Evolutionary conservation across 2,797 vertebrate species (phyloP).

Genomic region (Gadopsis marmoratus): DNA sequence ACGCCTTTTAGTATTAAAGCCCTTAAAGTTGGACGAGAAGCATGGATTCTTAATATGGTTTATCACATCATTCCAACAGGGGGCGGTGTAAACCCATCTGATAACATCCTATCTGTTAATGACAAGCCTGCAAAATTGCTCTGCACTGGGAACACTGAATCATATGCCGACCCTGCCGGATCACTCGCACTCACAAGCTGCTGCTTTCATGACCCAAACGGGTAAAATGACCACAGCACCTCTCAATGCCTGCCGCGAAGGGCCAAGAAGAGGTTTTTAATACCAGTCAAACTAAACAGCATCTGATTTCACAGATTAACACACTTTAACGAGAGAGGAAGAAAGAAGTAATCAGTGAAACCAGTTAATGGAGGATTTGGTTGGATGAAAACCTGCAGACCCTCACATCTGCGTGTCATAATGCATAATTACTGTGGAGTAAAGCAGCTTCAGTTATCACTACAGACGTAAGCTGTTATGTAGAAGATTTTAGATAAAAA

Average conservation of each 20-base stretch:
- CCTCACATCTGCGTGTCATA: neutral
- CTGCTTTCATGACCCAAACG: conserved; percentile 29
- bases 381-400: neutral
- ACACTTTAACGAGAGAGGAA: conserved; percentile 20
- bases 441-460: neutral
- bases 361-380: neutral
- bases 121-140: conserved; percentile 7
- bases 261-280: conserved; percentile 23
- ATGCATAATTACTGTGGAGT: neutral
- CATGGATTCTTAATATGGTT: neutral
- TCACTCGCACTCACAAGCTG: conserved; percentile 40
- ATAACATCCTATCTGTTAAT: neutral
- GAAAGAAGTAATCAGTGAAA: neutral
- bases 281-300: conserved; percentile 28
- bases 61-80: conserved; percentile 48
- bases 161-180: conserved; percentile 35
- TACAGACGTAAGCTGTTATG: neutral
- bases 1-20: neutral
- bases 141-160: conserved; percentile 42
- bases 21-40: neutral
- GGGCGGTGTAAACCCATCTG: conserved; percentile 43
- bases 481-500: neutral
- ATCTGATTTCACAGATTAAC: conserved; percentile 46
- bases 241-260: conserved; percentile 12
- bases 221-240: conserved; percentile 41